Evolutionary conservation across 2,888 invertebrate species (phyloP).

Genomic region (Lepidochitona cinerea): DNA sequence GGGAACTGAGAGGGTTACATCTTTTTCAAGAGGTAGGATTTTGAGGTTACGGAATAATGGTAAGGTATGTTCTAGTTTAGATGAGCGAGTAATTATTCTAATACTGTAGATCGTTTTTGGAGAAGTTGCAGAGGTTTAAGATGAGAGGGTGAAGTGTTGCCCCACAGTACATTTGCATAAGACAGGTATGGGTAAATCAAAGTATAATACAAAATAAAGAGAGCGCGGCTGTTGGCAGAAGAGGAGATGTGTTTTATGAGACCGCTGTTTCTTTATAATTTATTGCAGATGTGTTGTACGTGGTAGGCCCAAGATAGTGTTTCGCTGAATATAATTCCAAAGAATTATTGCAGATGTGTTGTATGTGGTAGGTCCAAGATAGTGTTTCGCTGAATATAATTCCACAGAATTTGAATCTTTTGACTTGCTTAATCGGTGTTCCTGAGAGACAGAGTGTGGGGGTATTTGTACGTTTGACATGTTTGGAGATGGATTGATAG

Average conservation of each 20-base stretch:
- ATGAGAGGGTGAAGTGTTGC: neutral
- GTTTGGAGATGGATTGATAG: neutral
- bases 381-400: neutral
- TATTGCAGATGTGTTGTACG: neutral
- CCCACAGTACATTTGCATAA: neutral
- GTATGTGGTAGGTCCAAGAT: neutral
- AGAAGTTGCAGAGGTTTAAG: neutral
- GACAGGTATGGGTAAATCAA: neutral
- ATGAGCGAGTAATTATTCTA: neutral
- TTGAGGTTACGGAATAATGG: neutral
- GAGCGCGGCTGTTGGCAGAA: neutral
- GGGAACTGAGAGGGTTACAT: neutral
- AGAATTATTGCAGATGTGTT: neutral
- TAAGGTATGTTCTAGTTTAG: neutral
- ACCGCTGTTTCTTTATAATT: neutral
- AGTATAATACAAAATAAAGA: neutral
- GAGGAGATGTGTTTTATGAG: neutral
- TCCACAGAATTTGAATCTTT: neutral
- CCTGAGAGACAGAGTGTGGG: too few relatives aligned
- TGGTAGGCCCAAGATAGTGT: neutral
- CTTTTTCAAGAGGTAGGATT: neutral
- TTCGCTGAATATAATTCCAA: neutral
- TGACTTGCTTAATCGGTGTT: neutral
- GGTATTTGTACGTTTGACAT: neutral
- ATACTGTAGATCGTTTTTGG: neutral